A percentile compares a stretch with the other conserved stretches of the same genome.
Conservation (phyloP, 2,797 vertebrate species). For the Peromyscus nudipes region DNA sequence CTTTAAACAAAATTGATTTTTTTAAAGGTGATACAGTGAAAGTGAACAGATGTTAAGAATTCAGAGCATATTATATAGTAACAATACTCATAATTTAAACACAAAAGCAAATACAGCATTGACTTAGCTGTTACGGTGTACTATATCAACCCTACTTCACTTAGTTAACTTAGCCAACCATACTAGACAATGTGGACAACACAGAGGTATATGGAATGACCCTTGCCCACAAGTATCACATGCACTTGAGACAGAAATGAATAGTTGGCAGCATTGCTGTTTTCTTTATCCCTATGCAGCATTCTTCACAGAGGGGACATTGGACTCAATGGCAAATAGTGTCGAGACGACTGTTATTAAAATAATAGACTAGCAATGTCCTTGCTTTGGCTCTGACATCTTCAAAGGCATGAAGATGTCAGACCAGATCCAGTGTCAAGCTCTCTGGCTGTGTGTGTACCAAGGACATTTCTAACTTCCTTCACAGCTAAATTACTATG, state of each 20-base stretch:
- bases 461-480: constrained; percentile 56
- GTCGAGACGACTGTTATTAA: background rate
- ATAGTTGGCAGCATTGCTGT: background rate
- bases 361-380: background rate
- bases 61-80: background rate
- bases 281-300: background rate
- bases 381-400: constrained; percentile 18
- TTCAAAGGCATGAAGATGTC: background rate
- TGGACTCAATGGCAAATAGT: background rate
- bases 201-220: background rate
- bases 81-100: constrained; percentile 16
- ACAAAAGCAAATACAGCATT: constrained; percentile 2
- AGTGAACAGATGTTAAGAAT: constrained; percentile 25
- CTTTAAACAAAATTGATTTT: constrained; percentile 45
- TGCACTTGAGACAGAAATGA: background rate
- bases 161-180: background rate
- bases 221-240: too few species aligned
- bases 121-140: background rate
- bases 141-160: background rate
- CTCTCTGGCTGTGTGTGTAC: constrained; percentile 9
- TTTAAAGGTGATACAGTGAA: constrained; percentile 48
- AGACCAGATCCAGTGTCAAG: constrained; percentile 28
- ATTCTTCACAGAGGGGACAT: background rate
- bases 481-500: constrained; percentile 52
- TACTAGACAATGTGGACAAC: background rate